A percentile compares a stretch with the other conserved stretches of the same genome.
Conservation (phyloP, 2,888 invertebrate genomes). For the Theodoxus fluviatilis region DNA sequence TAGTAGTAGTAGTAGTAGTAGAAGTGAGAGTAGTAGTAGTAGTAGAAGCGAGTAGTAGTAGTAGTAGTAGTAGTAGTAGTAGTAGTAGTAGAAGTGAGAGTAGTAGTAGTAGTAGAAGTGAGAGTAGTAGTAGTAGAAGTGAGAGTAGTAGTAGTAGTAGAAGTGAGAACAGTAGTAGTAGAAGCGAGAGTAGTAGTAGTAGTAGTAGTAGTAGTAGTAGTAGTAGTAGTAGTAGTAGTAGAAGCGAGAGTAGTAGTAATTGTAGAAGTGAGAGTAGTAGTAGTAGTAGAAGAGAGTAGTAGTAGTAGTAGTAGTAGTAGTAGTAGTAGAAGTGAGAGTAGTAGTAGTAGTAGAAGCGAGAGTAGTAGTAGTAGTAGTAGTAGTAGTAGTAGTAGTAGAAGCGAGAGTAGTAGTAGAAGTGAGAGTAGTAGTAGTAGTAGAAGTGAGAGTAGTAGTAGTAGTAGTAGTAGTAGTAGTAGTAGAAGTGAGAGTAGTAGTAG, state of each 20-base stretch:
- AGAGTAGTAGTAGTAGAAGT: background rate
- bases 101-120: conserved; percentile 8
- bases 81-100: background rate
- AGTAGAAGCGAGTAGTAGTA: background rate
- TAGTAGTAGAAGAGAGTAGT: background rate
- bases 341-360: background rate
- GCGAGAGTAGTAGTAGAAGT: background rate
- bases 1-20: conserved; percentile 20
- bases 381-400: background rate
- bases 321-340: background rate
- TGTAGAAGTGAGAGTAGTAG: background rate
- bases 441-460: background rate
- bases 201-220: background rate
- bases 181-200: background rate
- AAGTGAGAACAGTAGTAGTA: background rate
- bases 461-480: conserved; percentile 6
- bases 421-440: background rate
- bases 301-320: conserved; percentile 5
- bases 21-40: conserved; percentile 1
- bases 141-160: background rate
- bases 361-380: background rate
- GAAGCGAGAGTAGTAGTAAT: background rate
- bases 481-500: no score
- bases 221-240: background rate
- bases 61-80: conserved; percentile 6